Evolutionary conservation across 2,797 vertebrate species (phyloP).

Genomic region (Diceros bicornis): DNA sequence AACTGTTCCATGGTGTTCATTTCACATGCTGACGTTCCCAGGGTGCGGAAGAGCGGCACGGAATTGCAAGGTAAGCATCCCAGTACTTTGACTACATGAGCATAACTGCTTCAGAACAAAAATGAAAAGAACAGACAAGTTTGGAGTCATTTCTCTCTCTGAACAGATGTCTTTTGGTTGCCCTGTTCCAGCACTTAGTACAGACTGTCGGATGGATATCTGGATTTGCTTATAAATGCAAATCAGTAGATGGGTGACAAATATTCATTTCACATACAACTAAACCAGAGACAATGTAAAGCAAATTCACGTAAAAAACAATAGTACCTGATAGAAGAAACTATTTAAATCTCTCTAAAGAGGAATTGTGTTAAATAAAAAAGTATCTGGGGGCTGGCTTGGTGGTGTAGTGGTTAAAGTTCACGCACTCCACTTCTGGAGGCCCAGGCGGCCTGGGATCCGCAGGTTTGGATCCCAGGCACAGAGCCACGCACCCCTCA

Average conservation of each 20-base stretch:
- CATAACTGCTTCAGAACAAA: background rate
- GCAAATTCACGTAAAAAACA: conserved; percentile 48
- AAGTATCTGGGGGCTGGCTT: background rate
- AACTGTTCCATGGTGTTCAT: background rate
- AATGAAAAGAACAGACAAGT: background rate
- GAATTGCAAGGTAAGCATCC: background rate
- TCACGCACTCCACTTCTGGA: too few species aligned
- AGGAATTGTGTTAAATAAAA: conserved; percentile 47
- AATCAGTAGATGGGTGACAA: background rate
- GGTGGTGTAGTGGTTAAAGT: too few species aligned
- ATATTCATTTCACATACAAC: conserved; percentile 32
- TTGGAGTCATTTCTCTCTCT: background rate
- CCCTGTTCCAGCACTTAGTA: background rate
- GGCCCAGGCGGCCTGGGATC: too few species aligned
- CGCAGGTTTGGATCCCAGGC: too few species aligned
- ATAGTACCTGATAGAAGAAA: background rate
- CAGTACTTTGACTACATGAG: background rate
- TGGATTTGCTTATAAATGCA: background rate
- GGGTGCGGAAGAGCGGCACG: background rate
- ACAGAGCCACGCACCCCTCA: too few species aligned
- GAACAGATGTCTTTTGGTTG: background rate
- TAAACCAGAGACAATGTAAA: background rate
- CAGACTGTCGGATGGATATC: background rate
- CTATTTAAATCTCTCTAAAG: conserved; percentile 42
- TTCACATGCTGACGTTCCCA: background rate